Conservation (phyloP, 2,888 invertebrate species). For the Andrena flavipes region DNA sequence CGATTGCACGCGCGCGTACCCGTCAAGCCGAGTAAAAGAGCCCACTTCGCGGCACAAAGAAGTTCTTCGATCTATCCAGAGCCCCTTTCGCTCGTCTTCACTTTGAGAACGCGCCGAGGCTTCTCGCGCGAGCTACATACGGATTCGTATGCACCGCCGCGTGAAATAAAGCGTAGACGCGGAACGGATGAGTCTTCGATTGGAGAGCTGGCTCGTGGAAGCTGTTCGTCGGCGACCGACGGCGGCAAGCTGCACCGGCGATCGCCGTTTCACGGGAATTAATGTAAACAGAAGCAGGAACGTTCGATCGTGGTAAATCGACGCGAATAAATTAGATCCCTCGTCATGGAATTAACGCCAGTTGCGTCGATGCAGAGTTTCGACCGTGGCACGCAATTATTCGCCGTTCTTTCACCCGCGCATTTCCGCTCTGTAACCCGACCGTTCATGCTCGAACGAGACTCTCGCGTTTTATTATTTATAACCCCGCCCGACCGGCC, state of each 20-base stretch:
- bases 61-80: conserved; percentile 63
- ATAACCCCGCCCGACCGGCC: background rate
- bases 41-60: conserved; percentile 66
- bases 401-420: conserved; percentile 33
- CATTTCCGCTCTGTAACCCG: background rate
- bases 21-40: conserved; percentile 53
- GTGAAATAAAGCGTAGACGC: conserved; percentile 36
- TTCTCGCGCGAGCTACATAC: conserved; percentile 19
- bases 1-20: conserved; percentile 36
- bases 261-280: conserved; percentile 45
- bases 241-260: conserved; percentile 1
- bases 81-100: conserved; percentile 25
- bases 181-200: conserved; percentile 18
- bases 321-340: conserved; percentile 54
- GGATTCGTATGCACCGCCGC: conserved; percentile 19
- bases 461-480: conserved; percentile 8
- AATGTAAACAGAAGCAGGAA: conserved; percentile 49
- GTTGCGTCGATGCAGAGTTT: conserved; percentile 19
- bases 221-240: background rate
- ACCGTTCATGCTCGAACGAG: background rate
- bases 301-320: conserved; percentile 42
- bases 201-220: background rate
- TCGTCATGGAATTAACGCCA: conserved; percentile 50
- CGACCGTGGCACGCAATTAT: conserved; percentile 51
- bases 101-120: conserved; percentile 47